Base-by-base conservation (phyloP, 2,113 vertebrate species). In the Coptodon bakossiorum region DNA sequence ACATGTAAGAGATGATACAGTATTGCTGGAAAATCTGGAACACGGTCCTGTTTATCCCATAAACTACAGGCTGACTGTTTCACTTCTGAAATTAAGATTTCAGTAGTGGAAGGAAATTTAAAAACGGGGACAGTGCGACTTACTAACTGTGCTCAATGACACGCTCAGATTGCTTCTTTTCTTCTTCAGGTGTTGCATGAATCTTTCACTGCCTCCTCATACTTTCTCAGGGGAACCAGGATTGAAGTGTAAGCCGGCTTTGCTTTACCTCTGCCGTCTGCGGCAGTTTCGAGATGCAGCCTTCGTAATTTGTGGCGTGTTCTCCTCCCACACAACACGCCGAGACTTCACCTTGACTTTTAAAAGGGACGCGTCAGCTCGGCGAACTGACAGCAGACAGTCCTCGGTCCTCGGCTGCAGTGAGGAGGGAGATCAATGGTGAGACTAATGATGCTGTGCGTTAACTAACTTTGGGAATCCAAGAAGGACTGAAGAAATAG, bases 331-430 rank as follows among this genome's bases (percentile, higher is more conserved):
- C 87, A 78, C 43, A 34, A 88, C 52, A 93, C 71, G 34, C 71
- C 3, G 17, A 81, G 5, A 78, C 86, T 45, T 93, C 94, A 94
- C 93, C 94, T 94, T 94, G 91, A 92, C 92, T 92, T 93, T 92
- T 82, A 81, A 92, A 92, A 59, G 80, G 85, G 86, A 89, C 88
- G 17, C 22, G 16, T 88, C 83, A 81, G 24, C 27, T 83, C 17
- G 52, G 38, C 31, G 3, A 45, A 31, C 86, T 31, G 89, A 84
- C 83, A 80, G 88, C 66, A 86, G 88, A 79, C 83, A 14, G 83
- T 89, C 82, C 22, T 80, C 34, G 29, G 59, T 59, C 81, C 79
- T 82, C 22, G 12, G 84, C 61, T 56, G 73, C 83, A 54, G 19
- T 22, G 31, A 53, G 76, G 27, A 76, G 29, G 24, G 34, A 66